Base-by-base conservation (phyloP, 2,888 invertebrate genomes). In the Meghimatium bilineatum region DNA sequence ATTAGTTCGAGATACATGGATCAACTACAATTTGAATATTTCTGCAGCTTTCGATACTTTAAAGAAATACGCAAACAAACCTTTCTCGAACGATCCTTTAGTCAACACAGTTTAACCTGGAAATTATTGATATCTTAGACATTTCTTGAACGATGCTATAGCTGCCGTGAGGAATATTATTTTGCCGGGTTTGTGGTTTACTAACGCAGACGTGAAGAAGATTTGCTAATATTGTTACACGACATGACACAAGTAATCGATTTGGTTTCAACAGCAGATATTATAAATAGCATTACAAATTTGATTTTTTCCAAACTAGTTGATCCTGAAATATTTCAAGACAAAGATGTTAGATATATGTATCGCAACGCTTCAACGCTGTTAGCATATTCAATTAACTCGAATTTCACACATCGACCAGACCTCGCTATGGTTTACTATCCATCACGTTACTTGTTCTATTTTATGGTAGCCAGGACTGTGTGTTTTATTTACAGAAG, bases 191-290 rank as follows among this genome's bases (percentile, higher is more conserved):
- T 26, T 66, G 14, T 78, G 66, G 63, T 44, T 74, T 44, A 44
- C 72, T 36, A 34, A 69, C n/a, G 72, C 5, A 6, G 23, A 29
- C 14, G n/a, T 3, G 44, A 44, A 36, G 63, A 3, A n/a, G 34
- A 20, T 17, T n/a, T n/a, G n/a, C 14, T 1, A 20, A 34, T 20
- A 17, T 3, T 2, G 14, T 34, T 17, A 5, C 20, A 69, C 49
- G n/a, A 29, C 20, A 52, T 78, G 52, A 88, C 90, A 1, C 91
- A 91, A 85, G 91, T 91, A 83, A 88, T 91, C 23, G 91, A 90
- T 80, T 86, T 89, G 32, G 90, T 90, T 0, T 91, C 91, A n/a
- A 86, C 88, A 10, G 90, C 91, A n/a, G 90, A 91, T 78, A 86
- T 87, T 49, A 82, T 91, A 32, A 90, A 87, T 77, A 91, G 90